These are phyloP conservation scores for Brachypteracias leptosomus DNA, from an alignment of 2,113 vertebrate species.

Conservation along the genomic window DNA sequence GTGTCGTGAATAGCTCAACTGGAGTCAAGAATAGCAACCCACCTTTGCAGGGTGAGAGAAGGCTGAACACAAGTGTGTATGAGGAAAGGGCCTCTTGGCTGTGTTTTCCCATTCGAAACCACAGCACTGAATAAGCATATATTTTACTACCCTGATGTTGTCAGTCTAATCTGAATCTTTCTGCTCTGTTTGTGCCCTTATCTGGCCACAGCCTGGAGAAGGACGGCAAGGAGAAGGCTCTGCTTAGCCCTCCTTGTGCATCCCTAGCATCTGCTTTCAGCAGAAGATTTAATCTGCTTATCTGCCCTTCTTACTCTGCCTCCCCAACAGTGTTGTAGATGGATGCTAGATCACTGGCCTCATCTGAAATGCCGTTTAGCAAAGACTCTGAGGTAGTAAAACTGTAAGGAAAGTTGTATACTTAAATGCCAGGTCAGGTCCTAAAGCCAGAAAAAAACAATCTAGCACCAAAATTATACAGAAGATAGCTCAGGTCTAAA, in stretches of 20 bases:
- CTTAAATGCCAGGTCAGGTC: background rate
- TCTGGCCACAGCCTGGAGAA: background rate
- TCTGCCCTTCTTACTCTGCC: background rate
- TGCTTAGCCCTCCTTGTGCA: background rate
- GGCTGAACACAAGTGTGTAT: rapidly evolving
- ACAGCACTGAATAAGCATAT: background rate
- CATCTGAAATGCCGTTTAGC: background rate
- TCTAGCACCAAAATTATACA: background rate
- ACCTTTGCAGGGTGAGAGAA: background rate
- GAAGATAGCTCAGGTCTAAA: background rate
- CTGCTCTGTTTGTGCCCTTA: background rate
- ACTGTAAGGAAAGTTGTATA: background rate
- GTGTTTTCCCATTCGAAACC: background rate
- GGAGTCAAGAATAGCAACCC: background rate
- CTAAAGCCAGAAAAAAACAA: background rate
- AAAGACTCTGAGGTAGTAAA: background rate
- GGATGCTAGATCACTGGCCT: background rate
- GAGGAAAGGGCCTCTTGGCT: background rate
- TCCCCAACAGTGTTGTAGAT: background rate
- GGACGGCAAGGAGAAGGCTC: background rate
- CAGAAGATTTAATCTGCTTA: background rate
- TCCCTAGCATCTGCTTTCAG: background rate
- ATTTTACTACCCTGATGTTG: background rate
- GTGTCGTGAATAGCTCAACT: rapidly evolving
- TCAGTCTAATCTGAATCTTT: background rate